Conservation (phyloP, 35 echinoderm and acorn worm genomes). For the Holothuria glaberrima region DNA sequence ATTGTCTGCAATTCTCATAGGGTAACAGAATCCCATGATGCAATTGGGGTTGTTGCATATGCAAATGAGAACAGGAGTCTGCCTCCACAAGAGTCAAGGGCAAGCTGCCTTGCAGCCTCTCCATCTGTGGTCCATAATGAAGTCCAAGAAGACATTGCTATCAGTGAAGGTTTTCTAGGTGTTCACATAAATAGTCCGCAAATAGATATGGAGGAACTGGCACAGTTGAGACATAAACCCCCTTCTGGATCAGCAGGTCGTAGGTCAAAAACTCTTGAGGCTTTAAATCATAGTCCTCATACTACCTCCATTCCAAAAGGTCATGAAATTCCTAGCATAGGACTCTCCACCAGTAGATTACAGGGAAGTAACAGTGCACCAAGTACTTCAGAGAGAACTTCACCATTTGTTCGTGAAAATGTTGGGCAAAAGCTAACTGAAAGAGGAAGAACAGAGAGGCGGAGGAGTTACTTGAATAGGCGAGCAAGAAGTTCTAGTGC, state of each 20-base stretch:
- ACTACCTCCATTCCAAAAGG: neutral
- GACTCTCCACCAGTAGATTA: conserved; percentile 12
- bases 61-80: neutral
- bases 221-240: neutral
- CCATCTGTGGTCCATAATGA: neutral
- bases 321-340: neutral
- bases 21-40: neutral
- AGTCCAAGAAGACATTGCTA: neutral
- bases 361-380: conserved; percentile 8
- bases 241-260: conserved; percentile 18
- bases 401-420: neutral
- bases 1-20: neutral
- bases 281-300: neutral
- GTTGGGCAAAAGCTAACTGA: neutral
- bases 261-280: neutral
- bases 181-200: no score
- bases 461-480: neutral
- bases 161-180: neutral
- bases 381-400: conserved; percentile 47
- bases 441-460: conserved; percentile 12
- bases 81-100: neutral
- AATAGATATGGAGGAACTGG: no score
- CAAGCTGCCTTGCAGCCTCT: neutral
- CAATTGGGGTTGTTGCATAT: conserved; percentile 14
- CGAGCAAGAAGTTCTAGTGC: conserved; percentile 65